Conservation (phyloP, 2,797 vertebrate genomes). For the Lepidocolaptes lacrymiger region DNA sequence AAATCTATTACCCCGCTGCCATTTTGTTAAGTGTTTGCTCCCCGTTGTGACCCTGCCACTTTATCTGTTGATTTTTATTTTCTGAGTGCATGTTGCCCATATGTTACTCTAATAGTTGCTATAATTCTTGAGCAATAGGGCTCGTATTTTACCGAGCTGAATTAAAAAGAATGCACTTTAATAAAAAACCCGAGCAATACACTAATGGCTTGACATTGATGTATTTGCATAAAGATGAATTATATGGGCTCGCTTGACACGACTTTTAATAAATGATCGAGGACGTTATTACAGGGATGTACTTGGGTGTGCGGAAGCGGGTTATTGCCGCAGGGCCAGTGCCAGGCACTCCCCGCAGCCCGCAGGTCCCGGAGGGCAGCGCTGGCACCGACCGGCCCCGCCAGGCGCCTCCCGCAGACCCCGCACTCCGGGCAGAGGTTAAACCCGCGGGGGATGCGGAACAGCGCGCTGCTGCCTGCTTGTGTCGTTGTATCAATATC, state of each 20-base stretch:
- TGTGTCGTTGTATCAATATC: not conserved
- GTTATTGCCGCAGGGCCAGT: slow-evolving; percentile 77
- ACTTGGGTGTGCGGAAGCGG: slow-evolving; percentile 83
- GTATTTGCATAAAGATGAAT: slow-evolving; percentile 98
- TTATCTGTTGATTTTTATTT: slow-evolving; percentile 95
- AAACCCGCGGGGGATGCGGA: too few relatives aligned
- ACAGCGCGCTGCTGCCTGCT: not conserved
- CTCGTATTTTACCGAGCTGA: slow-evolving; percentile 88
- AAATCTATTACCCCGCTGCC: slow-evolving; percentile 86
- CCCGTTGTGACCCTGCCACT: slow-evolving; percentile 87
- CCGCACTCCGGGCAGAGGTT: not conserved
- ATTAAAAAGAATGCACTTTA: slow-evolving; percentile 92
- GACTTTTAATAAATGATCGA: slow-evolving; percentile 97
- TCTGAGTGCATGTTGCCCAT: slow-evolving; percentile 91
- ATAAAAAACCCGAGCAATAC: slow-evolving; percentile 84
- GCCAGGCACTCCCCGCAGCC: not conserved
- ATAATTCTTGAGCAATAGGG: slow-evolving; percentile 93
- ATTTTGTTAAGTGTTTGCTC: slow-evolving; percentile 94
- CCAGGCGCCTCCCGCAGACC: too few relatives aligned
- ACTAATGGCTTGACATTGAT: slow-evolving; percentile 90
- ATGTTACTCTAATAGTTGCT: slow-evolving; percentile 94
- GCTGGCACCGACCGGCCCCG: not conserved
- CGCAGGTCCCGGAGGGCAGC: not conserved
- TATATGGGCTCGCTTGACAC: slow-evolving; percentile 84
- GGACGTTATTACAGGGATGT: slow-evolving; percentile 89